Conservation (phyloP, 2,113 vertebrate genomes). For the Abramis brama region DNA sequence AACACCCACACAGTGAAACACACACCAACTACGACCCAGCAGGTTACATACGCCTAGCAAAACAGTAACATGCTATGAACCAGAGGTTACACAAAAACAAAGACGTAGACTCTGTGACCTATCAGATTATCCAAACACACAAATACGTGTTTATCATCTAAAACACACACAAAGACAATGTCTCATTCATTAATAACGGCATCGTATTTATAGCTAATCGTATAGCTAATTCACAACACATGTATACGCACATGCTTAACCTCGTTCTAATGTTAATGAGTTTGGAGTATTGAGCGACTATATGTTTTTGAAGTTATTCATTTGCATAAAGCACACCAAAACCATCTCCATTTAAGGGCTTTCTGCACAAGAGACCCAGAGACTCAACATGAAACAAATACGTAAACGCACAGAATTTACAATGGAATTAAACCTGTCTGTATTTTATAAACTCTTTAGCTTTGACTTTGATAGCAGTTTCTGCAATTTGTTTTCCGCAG, state of each 20-base stretch:
- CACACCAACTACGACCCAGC: not conserved
- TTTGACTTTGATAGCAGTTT: not conserved
- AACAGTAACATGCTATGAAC: slow-evolving; percentile 6
- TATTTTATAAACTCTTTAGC: not conserved
- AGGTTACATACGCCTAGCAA: not conserved
- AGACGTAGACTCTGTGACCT: not conserved
- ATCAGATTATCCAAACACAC: slow-evolving; percentile 6
- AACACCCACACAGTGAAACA: slow-evolving; percentile 39
- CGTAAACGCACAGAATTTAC: slow-evolving; percentile 45
- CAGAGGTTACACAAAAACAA: slow-evolving; percentile 12
- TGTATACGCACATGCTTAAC: not conserved
- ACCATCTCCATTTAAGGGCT: not conserved
- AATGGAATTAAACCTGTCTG: not conserved
- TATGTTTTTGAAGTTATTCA: not conserved
- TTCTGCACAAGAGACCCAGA: not conserved
- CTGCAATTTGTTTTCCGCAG: slow-evolving; percentile 5
- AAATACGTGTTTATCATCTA: not conserved
- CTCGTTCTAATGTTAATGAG: not conserved
- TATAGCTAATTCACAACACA: not conserved
- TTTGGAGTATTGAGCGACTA: not conserved
- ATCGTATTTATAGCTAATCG: not conserved
- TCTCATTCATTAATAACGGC: not conserved
- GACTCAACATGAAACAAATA: slow-evolving; percentile 42
- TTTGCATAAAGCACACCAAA: not conserved
- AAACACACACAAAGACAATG: not conserved